Evolutionary conservation across 2,797 vertebrate species (phyloP).

Genomic region (Myiotriccus ornatus): DNA sequence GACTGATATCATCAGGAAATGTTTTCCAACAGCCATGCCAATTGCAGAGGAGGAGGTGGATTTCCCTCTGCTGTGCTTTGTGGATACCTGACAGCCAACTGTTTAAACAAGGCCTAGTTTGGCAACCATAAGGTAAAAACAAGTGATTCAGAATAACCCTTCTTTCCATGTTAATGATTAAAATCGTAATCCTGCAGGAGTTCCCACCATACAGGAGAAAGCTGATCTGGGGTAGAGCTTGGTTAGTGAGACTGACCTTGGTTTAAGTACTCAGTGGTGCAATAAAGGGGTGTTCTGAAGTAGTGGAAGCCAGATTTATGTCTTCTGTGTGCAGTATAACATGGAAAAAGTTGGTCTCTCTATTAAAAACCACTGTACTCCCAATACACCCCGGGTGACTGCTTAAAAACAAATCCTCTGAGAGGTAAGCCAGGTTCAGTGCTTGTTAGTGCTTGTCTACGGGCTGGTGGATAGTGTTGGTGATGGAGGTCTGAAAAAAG

Average conservation of each 20-base stretch:
- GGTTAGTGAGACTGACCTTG: not conserved
- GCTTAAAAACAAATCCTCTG: not conserved
- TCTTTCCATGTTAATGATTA: not conserved
- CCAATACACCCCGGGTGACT: not conserved
- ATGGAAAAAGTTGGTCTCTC: not conserved
- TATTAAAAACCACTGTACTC: not conserved
- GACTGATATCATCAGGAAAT: not conserved
- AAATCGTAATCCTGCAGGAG: not conserved
- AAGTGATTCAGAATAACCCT: not conserved
- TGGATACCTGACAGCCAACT: constrained; percentile 36
- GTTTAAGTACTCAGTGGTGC: not conserved
- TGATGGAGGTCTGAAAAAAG: not conserved
- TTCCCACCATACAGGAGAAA: not conserved
- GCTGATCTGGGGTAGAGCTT: not conserved
- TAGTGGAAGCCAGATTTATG: not conserved
- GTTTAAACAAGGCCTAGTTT: constrained; percentile 24
- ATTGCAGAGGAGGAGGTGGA: constrained; percentile 17
- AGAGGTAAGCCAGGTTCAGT: not conserved
- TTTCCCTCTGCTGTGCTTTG: constrained; percentile 4
- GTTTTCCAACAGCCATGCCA: constrained; percentile 27
- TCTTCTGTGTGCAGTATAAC: not conserved
- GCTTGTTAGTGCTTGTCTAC: not conserved
- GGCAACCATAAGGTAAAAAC: not conserved
- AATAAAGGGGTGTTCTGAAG: not conserved
- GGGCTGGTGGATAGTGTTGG: not conserved